phyloP scores from a whole-genome alignment of 2,888 invertebrate species.

The Sisyra nigra region DNA sequence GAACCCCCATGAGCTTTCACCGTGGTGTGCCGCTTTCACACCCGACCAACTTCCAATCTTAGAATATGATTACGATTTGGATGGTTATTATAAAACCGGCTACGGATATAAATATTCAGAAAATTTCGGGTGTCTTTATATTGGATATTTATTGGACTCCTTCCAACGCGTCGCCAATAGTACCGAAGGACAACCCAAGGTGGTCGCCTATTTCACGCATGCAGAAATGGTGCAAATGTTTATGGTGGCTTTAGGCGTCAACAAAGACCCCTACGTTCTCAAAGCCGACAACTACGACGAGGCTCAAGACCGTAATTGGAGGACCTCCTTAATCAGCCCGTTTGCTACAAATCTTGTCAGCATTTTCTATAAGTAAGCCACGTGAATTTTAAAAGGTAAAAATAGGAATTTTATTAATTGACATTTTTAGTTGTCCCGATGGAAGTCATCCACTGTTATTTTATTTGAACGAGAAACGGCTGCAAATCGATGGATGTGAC shows the following conservation, averaged over 20 bases:
- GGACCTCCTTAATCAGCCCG: constrained; percentile 47
- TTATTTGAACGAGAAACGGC: too few relatives aligned
- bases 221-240: constrained; percentile 41
- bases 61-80: constrained; percentile 64
- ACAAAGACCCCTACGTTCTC: constrained; percentile 39
- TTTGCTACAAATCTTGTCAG: constrained; percentile 61
- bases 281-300: constrained; percentile 47
- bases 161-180: constrained; percentile 40
- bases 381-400: constrained; percentile 10
- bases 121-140: constrained; percentile 51
- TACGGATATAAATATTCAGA: constrained; percentile 50
- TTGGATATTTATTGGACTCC: constrained; percentile 55
- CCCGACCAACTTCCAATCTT: constrained; percentile 51
- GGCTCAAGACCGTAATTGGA: constrained; percentile 42
- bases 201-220: constrained; percentile 50
- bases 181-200: constrained; percentile 35
- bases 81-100: constrained; percentile 56
- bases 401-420: too few relatives aligned
- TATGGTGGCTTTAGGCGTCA: constrained; percentile 43
- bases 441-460: too few relatives aligned
- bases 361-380: constrained; percentile 51
- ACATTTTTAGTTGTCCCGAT: too few relatives aligned
- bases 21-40: constrained; percentile 67
- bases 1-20: constrained; percentile 44
- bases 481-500: too few relatives aligned